Conservation (phyloP, 35 echinoderm and acorn worm species). For the Apostichopus californicus region DNA sequence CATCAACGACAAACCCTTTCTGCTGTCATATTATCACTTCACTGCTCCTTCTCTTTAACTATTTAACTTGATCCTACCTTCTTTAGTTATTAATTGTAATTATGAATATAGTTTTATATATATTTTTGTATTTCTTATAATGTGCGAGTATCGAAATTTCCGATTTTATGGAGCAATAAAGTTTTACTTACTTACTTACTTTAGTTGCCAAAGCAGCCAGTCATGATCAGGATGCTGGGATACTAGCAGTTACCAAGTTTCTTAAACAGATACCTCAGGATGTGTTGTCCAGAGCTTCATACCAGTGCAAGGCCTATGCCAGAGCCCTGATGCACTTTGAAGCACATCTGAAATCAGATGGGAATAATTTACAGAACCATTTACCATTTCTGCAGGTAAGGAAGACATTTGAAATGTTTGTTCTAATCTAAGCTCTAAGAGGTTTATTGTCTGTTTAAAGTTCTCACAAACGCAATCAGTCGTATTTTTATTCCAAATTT, state of each 20-base stretch:
- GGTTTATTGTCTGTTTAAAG: neutral
- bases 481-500: too few relatives aligned
- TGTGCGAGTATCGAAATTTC: too few relatives aligned
- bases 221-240: slow-evolving; percentile 58
- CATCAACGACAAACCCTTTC: too few relatives aligned
- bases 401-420: neutral
- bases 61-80: too few relatives aligned
- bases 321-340: slow-evolving; percentile 98
- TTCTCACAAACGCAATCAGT: too few relatives aligned
- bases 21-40: too few relatives aligned
- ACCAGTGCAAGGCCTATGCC: slow-evolving; percentile 87
- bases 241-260: slow-evolving; percentile 62
- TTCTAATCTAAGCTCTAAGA: neutral
- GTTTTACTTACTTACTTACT: too few relatives aligned
- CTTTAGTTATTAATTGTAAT: too few relatives aligned
- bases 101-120: too few relatives aligned
- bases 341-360: slow-evolving; percentile 61
- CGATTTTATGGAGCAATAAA: too few relatives aligned
- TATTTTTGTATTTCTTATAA: too few relatives aligned
- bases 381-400: slow-evolving; percentile 87
- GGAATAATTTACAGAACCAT: slow-evolving; percentile 78
- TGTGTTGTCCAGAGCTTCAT: slow-evolving; percentile 88
- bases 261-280: slow-evolving; percentile 89
- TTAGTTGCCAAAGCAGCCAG: slow-evolving; percentile 24
- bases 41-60: neutral